Base-by-base conservation (phyloP, 2,888 invertebrate genomes). In the Lordiphosa fenestrarum region DNA sequence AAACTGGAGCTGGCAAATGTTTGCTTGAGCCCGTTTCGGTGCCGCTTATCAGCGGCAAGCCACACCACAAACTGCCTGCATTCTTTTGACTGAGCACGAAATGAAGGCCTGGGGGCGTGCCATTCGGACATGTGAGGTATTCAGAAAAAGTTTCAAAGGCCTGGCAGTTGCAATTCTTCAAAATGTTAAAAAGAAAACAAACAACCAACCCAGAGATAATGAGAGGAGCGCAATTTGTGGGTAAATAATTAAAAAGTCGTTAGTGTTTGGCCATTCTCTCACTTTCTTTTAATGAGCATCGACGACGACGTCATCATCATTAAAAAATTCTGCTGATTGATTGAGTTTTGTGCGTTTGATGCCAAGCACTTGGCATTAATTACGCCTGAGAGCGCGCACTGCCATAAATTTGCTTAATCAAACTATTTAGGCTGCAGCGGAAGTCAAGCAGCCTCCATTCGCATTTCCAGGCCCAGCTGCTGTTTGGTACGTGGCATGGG, bases 241-340 rank as follows among this genome's bases (percentile, higher is more conserved):
- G 80, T 70, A 81, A 84, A 82, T 80, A 77, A 84, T 80, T 84
- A 81, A 77, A 81, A 80, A 84, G 82, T 76, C 84, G 71, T 80
- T 80, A 81, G 71, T 50, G 59, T 38, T 60, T 51, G 54, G 50
- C 65, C 67, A 58, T 25, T 9, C 13, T 6, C 42, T 23, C 38
- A 15, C 44, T 38, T 12, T 15, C 38, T 13, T 30, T n/a, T 7
- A 39, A 39, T 10, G 21, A 39, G 39, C 44, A n/a, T 10, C 44
- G 9, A 15, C 36, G 9, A 15, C 36, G 54, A 47, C 69, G 62
- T 54, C 58, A 61, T 54, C 61, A 57, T 71, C 66, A 66, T 82
- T 84, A 76, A 71, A 53, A 46, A 71, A 69, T 66, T 61, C 41
- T 74, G 72, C 76, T 71, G 71, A 71, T 81, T 80, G 77, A 80